Evolutionary conservation across 1,140 invertebrate species (phyloP), one percentile per base, ranked within the genome.

Genomic region (Ganaspis sp.): DNA sequence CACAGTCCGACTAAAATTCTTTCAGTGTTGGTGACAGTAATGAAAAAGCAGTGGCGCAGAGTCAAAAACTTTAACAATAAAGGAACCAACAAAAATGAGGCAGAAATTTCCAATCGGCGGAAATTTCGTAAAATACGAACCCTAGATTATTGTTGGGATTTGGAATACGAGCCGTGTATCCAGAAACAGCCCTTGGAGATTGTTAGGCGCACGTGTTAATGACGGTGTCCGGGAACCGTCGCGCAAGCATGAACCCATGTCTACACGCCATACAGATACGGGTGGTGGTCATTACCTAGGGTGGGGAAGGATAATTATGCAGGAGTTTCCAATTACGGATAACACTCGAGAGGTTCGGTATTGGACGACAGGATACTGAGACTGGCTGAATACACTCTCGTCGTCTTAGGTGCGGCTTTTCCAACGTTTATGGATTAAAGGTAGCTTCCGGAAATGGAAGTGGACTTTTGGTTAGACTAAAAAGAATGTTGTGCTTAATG

Each of bases 311-410:
- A 82, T 77, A 82, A 82, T 82, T 82, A 79, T 79, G 80, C 75
- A 73, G 74, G 73, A 78, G 77, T 77, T 79, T 77, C 80, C 75
- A 82, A 79, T 82, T 79, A 82, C 77, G 72, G 72, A 72, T 76
- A 79, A 81, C 74, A 72, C 71, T 64, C 74, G 29, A 75, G 49
- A 73, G 29, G 70, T 21, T 45, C 70, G 19, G 26, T 64, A 64
- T 64, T 34, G 23, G 58, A 64, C 58, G n/a, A 29, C 58, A 26
- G 4, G 9, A 26, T 17, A 40, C 26, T 37, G 4, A 29, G 4
- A 64, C 23, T n/a, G 15, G 23, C 4, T 0, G 12, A n/a, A 64
- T 29, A n/a, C 26, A 4, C 58, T 58, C 54, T 58, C 1, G 54
- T 23, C 21, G 21, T 64, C 58, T 64, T 34, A 64, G 4, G 26